These are phyloP conservation scores for Bursaphelenchus mucronatus DNA, from an alignment of 1,140 invertebrate genomes.

Conservation along the genomic window DNA sequence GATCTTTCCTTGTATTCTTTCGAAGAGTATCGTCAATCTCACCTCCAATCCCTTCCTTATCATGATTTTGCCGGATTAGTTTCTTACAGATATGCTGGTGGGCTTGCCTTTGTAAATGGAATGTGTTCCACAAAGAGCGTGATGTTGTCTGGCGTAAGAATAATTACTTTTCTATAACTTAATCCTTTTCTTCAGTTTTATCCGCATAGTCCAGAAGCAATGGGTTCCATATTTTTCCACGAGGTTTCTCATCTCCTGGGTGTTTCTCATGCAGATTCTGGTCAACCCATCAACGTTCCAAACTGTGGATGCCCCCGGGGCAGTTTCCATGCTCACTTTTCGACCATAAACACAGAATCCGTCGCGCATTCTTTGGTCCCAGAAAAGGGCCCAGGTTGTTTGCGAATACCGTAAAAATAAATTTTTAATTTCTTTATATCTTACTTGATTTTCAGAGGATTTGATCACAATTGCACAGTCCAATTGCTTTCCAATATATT, in stretches of 20 bases:
- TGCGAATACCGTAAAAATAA: conserved; percentile 50
- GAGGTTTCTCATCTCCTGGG: conserved; percentile 54
- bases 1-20: conserved; percentile 56
- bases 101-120: conserved; percentile 53
- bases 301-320: conserved; percentile 44
- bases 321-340: not conserved
- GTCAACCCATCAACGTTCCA: conserved; percentile 49
- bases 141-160: conserved; percentile 49
- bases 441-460: conserved; percentile 19
- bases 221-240: conserved; percentile 58
- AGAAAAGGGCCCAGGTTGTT: conserved; percentile 33
- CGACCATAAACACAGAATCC: conserved; percentile 17
- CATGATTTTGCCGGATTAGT: conserved; percentile 54
- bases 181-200: conserved; percentile 49
- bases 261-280: conserved; percentile 41
- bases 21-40: conserved; percentile 49
- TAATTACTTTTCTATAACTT: not conserved
- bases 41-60: conserved; percentile 40
- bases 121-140: conserved; percentile 50
- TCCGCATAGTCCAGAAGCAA: conserved; percentile 55
- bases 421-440: not conserved
- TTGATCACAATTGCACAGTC: conserved; percentile 44
- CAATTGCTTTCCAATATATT: conserved; percentile 39
- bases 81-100: conserved; percentile 55
- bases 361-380: conserved; percentile 3